Conservation (phyloP, 2,888 invertebrate genomes). For the Drosophila neotestacea region DNA sequence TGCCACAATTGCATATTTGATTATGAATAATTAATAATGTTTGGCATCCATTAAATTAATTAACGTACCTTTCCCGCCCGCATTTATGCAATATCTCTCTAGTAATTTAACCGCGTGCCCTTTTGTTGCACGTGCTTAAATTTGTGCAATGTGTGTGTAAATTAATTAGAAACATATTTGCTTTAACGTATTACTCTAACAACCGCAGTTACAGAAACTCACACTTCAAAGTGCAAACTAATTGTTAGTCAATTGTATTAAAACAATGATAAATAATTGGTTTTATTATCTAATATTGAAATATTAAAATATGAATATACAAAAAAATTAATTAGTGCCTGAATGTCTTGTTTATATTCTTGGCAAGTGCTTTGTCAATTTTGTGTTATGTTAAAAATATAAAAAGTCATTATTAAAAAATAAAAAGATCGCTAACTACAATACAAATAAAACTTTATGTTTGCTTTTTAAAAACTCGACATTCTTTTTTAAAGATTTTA, state of each 20-base stretch:
- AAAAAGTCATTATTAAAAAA: no score
- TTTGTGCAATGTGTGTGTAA: conserved; percentile 61
- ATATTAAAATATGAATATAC: conserved; percentile 13
- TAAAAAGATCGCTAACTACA: no score
- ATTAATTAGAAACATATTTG: conserved; percentile 71
- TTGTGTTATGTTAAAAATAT: no score
- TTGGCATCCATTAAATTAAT: conserved; percentile 80
- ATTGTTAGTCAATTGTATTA: conserved; percentile 68
- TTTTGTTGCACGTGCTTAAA: conserved; percentile 49
- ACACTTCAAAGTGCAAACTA: conserved; percentile 55
- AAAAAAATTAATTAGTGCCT: background rate
- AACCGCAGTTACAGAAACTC: background rate
- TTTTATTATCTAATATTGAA: background rate
- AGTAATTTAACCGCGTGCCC: conserved; percentile 9
- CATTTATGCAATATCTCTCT: background rate
- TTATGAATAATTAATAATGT: conserved; percentile 80
- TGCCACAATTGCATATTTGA: conserved; percentile 76
- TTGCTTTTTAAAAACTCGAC: no score
- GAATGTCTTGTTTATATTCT: background rate
- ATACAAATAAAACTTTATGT: no score
- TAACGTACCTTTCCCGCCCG: conserved; percentile 41
- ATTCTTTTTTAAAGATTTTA: background rate
- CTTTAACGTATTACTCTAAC: conserved; percentile 34
- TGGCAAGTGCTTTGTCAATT: no score
- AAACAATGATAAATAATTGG: conserved; percentile 72